Base-by-base conservation (phyloP, 2,797 vertebrate genomes). In the Rhinogobio ventralis region DNA sequence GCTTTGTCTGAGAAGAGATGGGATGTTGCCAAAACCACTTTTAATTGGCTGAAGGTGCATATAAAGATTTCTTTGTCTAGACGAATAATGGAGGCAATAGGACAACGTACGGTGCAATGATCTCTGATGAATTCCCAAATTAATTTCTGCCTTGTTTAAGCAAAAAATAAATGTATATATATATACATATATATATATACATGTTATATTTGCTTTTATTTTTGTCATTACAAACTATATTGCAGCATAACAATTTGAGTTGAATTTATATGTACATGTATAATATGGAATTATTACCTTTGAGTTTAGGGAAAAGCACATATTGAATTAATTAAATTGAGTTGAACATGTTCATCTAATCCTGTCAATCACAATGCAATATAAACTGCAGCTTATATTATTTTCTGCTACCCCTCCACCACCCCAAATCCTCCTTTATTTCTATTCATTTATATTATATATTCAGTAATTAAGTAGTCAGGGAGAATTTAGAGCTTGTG, bases 1-100 rank as follows among this genome's bases (percentile, higher is more conserved):
- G 64, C 53, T 88, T 93, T 92, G 92, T 93, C 92, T 93, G 87
- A 92, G 85, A 85, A 88, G 89, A 91, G 86, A 93, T 93, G 93
- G 92, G 94, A 90, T 89, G 91, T 46, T 84, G 82, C 82, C 75
- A 84, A 49, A 77, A 79, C 33, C 62, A 60, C 82, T 84, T 84
- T 69, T 84, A 84, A 84, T 78, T 84, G 75, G 82, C 75, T 62
- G 25, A 57, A 79, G 53, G 64, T 78, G 82, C 25, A 71, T 46
- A 13, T 33, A 71, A 84, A 84, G 66, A 69, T 71, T 60, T 78
- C 36, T 84, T 46, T 84, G 64, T 84, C 64, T 60, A 45, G 74
- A 60, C 74, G 49, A 62, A 69, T 84, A 62, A 45, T 46, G 15
- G 25, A 78, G 39, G 57, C 10, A 78, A 13, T 23, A 7, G 57